Evolutionary conservation across 2,113 vertebrate species (phyloP).

Genomic region (Catagonus wagneri): DNA sequence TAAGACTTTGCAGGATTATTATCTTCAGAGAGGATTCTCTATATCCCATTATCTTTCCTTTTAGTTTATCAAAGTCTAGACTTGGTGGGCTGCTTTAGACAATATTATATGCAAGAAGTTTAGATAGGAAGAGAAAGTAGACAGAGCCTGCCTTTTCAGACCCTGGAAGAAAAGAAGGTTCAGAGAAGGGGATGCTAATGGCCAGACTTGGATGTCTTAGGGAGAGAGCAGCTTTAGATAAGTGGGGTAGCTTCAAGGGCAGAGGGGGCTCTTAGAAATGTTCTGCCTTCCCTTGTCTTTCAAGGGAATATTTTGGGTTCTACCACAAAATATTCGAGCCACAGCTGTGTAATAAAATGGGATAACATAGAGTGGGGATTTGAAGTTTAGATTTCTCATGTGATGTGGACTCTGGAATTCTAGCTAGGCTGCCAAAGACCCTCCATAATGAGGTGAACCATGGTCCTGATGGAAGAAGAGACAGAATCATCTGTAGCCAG

Average conservation of each 20-base stretch:
- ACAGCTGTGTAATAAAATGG: not conserved
- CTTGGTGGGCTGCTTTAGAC: not conserved
- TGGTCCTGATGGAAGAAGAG: not conserved
- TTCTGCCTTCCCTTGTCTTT: not conserved
- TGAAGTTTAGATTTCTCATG: not conserved
- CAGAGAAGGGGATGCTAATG: not conserved
- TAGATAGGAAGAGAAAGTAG: not conserved
- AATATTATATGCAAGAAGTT: not conserved
- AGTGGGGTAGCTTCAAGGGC: not conserved
- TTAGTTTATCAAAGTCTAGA: not conserved
- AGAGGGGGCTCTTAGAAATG: not conserved
- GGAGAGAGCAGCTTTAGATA: not conserved
- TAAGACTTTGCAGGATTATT: not conserved
- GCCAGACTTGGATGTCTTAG: not conserved
- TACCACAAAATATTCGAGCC: not conserved
- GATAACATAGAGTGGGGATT: not conserved
- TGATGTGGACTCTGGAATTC: not conserved
- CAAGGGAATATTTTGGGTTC: not conserved
- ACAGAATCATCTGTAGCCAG: not conserved
- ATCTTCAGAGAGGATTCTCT: slow-evolving; percentile 22
- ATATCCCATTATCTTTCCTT: not conserved
- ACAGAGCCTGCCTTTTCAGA: not conserved
- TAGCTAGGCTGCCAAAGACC: not conserved
- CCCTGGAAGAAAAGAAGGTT: not conserved
- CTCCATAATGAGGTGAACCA: not conserved